Percentiles rank a stretch among this genome's conserved stretches.
phyloP scores from a whole-genome alignment of 2,888 invertebrate genomes.

The Andricus curvator region DNA sequence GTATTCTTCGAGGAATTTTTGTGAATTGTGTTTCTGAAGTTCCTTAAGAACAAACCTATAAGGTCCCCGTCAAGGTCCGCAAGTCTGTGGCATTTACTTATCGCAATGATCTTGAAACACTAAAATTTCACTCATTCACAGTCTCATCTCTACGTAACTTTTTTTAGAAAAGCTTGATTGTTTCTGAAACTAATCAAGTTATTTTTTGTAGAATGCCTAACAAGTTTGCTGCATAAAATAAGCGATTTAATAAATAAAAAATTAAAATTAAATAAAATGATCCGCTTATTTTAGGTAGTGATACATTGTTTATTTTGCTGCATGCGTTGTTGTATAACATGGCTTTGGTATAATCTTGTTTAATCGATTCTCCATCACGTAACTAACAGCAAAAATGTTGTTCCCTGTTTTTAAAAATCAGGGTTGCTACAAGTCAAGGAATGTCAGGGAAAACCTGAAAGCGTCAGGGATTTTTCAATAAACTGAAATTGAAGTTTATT shows the following conservation, averaged over 20 bases:
- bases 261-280: neutral
- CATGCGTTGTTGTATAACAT: constrained; percentile 62
- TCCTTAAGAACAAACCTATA: neutral
- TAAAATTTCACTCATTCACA: neutral
- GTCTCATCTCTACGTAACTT: neutral
- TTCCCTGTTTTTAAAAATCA: neutral
- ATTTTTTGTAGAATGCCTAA: constrained; percentile 4
- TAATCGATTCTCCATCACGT: constrained; percentile 29
- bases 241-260: neutral
- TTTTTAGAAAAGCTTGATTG: too few relatives aligned
- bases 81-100: neutral
- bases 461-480: too few relatives aligned
- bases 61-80: neutral
- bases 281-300: constrained; percentile 65
- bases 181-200: neutral
- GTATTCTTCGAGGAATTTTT: neutral
- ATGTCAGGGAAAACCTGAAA: too few relatives aligned
- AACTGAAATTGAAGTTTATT: too few relatives aligned
- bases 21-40: neutral
- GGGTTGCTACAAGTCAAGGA: too few relatives aligned
- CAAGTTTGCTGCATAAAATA: neutral
- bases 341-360: constrained; percentile 56
- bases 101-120: neutral
- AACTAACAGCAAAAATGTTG: constrained; percentile 7
- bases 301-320: constrained; percentile 62